Conservation (phyloP, 1,140 invertebrate species). For the Solenopsis invicta region DNA sequence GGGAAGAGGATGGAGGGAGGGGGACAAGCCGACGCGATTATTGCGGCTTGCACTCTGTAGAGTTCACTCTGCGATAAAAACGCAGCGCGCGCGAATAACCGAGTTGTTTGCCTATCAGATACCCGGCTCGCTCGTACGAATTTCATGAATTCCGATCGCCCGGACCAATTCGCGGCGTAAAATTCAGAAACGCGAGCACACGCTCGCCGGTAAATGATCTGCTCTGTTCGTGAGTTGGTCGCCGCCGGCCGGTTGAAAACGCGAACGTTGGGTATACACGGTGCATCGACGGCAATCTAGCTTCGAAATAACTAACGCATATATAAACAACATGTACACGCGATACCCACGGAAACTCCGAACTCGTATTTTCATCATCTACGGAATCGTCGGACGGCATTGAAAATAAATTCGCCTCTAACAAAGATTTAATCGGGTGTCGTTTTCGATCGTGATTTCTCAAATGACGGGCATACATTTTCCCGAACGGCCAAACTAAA, state of each 20-base stretch:
- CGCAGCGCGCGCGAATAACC: constrained; percentile 52
- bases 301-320: constrained; percentile 58
- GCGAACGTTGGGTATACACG: not conserved
- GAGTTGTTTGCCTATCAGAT: constrained; percentile 60
- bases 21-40: constrained; percentile 25
- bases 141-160: constrained; percentile 68
- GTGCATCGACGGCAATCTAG: constrained; percentile 25
- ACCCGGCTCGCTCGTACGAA: constrained; percentile 34
- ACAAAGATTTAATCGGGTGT: constrained; percentile 12
- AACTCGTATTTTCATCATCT: not conserved
- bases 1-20: no score
- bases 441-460: constrained; percentile 1
- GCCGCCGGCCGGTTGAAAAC: not conserved
- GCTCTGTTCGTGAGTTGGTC: constrained; percentile 39
- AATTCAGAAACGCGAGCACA: constrained; percentile 60
- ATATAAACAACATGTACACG: not conserved
- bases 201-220: constrained; percentile 60
- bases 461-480: not conserved
- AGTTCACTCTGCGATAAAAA: constrained; percentile 65
- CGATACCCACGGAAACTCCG: not conserved
- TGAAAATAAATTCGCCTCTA: not conserved
- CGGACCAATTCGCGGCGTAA: constrained; percentile 50
- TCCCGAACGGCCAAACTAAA: not conserved
- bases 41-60: constrained; percentile 43
- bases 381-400: not conserved